Percentiles rank a stretch among this genome's conserved stretches.
These are phyloP conservation scores for Dysidea cf. avara DNA, from an alignment of 37 sponge, comb jelly and placozoan genomes.

Conservation along the genomic window DNA sequence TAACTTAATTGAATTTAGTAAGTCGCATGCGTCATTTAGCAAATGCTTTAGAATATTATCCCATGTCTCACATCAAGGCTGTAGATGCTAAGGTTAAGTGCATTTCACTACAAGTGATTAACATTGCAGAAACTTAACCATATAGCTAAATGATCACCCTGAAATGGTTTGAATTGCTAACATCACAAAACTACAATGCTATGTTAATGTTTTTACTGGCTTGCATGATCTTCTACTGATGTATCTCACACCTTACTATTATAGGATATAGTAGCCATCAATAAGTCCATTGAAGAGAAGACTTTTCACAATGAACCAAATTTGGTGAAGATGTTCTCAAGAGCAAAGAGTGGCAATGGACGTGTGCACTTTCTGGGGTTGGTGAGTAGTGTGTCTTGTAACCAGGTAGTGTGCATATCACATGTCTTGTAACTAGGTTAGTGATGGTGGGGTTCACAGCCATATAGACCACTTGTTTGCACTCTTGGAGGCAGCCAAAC, in stretches of 20 bases:
- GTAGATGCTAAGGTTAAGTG: too few relatives aligned
- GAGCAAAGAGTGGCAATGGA: constrained; percentile 68
- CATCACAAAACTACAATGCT: too few relatives aligned
- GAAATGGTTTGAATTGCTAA: too few relatives aligned
- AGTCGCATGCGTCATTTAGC: too few relatives aligned
- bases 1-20: too few relatives aligned
- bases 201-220: too few relatives aligned
- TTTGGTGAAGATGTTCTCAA: constrained; percentile 67
- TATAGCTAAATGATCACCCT: too few relatives aligned
- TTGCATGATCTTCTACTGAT: too few relatives aligned
- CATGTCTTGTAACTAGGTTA: constrained; percentile 42
- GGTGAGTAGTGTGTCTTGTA: constrained; percentile 39
- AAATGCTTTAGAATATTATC: too few relatives aligned
- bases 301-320: constrained; percentile 44
- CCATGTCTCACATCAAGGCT: too few relatives aligned
- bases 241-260: background rate
- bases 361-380: constrained; percentile 85
- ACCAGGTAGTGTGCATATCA: background rate
- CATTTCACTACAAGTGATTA: too few relatives aligned
- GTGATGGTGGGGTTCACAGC: constrained; percentile 97
- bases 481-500: constrained; percentile 79
- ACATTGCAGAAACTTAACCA: too few relatives aligned
- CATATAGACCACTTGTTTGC: constrained; percentile 88
- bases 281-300: constrained; percentile 58
- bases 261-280: constrained; percentile 91